phyloP scores from a whole-genome alignment of 2,113 vertebrate species.

The Cephalopterus ornatus region DNA sequence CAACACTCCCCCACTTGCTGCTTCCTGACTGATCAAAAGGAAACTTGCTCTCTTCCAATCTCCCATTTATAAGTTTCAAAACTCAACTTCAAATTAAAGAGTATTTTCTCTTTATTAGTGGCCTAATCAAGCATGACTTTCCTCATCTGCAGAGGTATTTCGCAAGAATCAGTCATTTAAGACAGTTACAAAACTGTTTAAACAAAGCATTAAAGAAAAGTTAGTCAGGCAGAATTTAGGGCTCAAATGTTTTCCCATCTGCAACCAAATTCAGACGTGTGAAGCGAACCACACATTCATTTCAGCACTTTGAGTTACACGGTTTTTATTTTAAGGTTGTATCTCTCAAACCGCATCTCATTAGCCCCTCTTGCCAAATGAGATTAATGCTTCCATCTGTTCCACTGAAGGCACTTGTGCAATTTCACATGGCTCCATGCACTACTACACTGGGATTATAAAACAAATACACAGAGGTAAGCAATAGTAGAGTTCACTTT shows the following conservation, averaged over 20 bases:
- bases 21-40: not conserved
- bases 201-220: not conserved
- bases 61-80: not conserved
- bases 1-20: not conserved
- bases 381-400: not conserved
- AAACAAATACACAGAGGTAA: not conserved
- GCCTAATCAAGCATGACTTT: not conserved
- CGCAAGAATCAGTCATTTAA: not conserved
- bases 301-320: not conserved
- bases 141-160: not conserved
- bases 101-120: not conserved
- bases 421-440: not conserved
- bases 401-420: not conserved
- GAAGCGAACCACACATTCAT: not conserved
- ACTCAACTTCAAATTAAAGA: not conserved
- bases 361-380: not conserved
- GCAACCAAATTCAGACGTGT: not conserved
- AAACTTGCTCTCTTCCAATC: not conserved
- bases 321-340: not conserved
- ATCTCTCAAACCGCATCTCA: not conserved
- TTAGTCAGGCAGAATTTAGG: not conserved
- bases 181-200: not conserved
- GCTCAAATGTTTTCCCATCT: not conserved
- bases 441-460: not conserved
- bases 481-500: not conserved